A percentile compares a stretch with the other conserved stretches of the same genome.
These are phyloP conservation scores for Silurus lanzhouensis DNA, from an alignment of 2,797 vertebrate genomes.

Conservation along the genomic window DNA sequence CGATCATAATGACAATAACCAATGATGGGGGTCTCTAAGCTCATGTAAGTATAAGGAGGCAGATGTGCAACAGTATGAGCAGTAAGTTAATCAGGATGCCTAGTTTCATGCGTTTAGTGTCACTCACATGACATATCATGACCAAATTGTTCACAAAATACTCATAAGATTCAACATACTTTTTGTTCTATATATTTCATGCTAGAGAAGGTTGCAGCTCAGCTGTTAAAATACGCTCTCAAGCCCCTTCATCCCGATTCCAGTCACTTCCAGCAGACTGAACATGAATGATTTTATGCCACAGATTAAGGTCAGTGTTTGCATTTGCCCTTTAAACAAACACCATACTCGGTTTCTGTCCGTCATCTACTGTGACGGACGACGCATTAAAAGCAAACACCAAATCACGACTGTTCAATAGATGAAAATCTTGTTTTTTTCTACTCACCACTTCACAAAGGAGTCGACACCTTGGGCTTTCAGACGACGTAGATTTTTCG, in stretches of 20 bases:
- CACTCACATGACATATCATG: no score
- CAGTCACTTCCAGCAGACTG: neutral
- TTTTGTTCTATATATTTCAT: neutral
- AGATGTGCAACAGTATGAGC: no score
- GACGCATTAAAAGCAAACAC: constrained; percentile 32
- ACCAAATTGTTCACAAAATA: no score
- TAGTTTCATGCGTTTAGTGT: no score
- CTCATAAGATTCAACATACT: no score
- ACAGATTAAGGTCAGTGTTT: neutral
- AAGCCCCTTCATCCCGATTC: neutral
- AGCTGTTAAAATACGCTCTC: neutral
- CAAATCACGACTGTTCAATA: neutral
- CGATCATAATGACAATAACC: neutral
- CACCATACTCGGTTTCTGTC: neutral
- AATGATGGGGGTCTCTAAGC: neutral
- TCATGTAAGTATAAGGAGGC: neutral
- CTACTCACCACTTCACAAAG: constrained; percentile 61
- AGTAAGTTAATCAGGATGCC: no score
- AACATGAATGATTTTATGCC: constrained; percentile 9
- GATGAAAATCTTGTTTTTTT: neutral
- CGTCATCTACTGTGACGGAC: constrained; percentile 4
- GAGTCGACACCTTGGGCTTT: constrained; percentile 57
- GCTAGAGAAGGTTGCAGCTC: neutral
- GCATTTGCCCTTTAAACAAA: constrained; percentile 48
- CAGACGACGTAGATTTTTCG: constrained; percentile 50